A percentile compares a stretch with the other conserved stretches of the same genome.
Evolutionary conservation across 2,113 vertebrate species (phyloP).

Genomic region (Cygnus buccinator): DNA sequence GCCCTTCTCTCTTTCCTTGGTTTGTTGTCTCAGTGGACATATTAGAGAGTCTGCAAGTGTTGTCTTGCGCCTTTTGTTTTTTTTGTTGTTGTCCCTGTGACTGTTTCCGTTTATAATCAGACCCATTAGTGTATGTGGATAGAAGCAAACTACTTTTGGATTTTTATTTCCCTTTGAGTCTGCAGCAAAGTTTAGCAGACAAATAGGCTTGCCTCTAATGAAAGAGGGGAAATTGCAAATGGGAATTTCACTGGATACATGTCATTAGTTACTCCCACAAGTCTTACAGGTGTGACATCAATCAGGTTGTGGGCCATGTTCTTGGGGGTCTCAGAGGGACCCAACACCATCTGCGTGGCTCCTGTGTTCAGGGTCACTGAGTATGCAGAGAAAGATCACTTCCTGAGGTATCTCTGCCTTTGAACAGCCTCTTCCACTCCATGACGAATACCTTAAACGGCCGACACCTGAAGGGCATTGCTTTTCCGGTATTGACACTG

Average conservation of each 20-base stretch:
- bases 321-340: not conserved
- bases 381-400: conserved; percentile 7
- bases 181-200: not conserved
- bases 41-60: not conserved
- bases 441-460: not conserved
- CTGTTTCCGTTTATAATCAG: conserved; percentile 49
- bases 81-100: not conserved
- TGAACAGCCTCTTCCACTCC: conserved; percentile 2
- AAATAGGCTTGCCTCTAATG: not conserved
- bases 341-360: conserved; percentile 12
- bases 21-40: not conserved
- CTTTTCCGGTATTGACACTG: not conserved
- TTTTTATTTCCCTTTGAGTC: not conserved
- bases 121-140: conserved; percentile 26
- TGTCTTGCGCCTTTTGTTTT: not conserved
- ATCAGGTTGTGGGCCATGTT: conserved; percentile 6
- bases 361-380: conserved; percentile 59
- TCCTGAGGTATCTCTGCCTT: conserved; percentile 41
- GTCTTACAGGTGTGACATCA: conserved; percentile 51
- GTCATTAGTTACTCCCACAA: conserved; percentile 26
- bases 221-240: not conserved
- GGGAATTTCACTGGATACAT: not conserved
- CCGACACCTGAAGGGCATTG: not conserved
- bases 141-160: not conserved
- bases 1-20: not conserved